Evolutionary conservation across 1,140 invertebrate species (phyloP).

Genomic region (Drosophila kurseongensis): DNA sequence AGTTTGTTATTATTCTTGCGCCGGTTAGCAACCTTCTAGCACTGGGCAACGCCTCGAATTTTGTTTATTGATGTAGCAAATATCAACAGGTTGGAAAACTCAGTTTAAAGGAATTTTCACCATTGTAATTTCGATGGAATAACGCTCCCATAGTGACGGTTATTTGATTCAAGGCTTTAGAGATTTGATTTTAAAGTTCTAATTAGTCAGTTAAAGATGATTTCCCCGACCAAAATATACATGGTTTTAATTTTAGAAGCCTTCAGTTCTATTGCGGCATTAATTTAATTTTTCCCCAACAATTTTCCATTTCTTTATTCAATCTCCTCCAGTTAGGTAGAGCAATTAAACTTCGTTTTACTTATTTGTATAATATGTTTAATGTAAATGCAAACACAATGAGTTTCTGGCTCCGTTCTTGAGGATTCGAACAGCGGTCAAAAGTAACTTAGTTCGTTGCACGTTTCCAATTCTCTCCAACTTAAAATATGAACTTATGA

Average conservation of each 20-base stretch:
- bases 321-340: too few species aligned
- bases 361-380: conserved; percentile 42
- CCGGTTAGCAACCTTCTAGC: conserved; percentile 36
- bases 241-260: too few species aligned
- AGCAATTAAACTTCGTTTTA: neutral
- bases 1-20: conserved; percentile 39
- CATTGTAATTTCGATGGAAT: too few species aligned
- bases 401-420: conserved; percentile 55
- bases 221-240: too few species aligned
- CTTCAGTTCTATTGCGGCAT: too few species aligned
- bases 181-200: too few species aligned
- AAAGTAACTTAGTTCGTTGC: conserved; percentile 57
- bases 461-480: conserved; percentile 53
- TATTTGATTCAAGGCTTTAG: too few species aligned
- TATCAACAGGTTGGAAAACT: conserved; percentile 52
- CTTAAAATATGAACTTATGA: conserved; percentile 62
- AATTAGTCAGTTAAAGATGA: too few species aligned
- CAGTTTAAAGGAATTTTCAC: too few species aligned
- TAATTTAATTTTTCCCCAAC: too few species aligned
- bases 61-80: conserved; percentile 38
- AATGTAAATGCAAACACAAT: conserved; percentile 71
- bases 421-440: conserved; percentile 38
- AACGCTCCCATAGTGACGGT: too few species aligned
- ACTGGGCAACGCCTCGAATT: conserved; percentile 34
- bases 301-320: too few species aligned